Evolutionary conservation across 2,888 invertebrate genomes (phyloP), one percentile per base, ranked within the genome.

Genomic region (Apamea crenata): DNA sequence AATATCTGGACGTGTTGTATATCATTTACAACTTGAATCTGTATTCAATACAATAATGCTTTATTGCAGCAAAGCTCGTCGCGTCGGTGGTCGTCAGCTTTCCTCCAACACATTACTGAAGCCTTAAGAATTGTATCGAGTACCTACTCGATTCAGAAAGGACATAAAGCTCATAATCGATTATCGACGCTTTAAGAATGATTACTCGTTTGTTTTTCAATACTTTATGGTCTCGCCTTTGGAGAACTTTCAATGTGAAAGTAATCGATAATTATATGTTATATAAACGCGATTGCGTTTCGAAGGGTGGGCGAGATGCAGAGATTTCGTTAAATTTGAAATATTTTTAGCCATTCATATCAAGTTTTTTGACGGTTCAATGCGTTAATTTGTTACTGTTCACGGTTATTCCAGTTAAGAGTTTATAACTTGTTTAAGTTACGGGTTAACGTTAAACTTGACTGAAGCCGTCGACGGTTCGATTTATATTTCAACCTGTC

Each of bases 181-280:
- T 86, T 88, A 83, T 83, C 78, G 82, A 82, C 75, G 69, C 74
- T 82, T 86, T 80, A 84, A 78, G 73, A 87, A 75, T 87, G 83
- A 89, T 87, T 87, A 81, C 82, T 66, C 80, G 85, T 83, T 86
- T 84, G 82, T 87, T 88, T 83, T 90, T 87, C 53, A 66, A 86
- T 84, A 84, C 73, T 81, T 74, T 81, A 84, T 84, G 86, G 78
- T 84, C 85, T 88, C 83, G 78, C 74, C 47, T 81, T 81, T 74
- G 66, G 80, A 82, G 89, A 88, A 89, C 93, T 92, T 91, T 92
- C 91, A 89, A 91, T 92, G 93, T 93, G 94, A 94, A 94, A 94
- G 94, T 91, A 88, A 91, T 91, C 90, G 84, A 92, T 93, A 93
- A 94, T 92, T 92, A 88, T 77, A 84, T 88, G 87, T 91, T 91